Base-by-base conservation (phyloP, 2,888 invertebrate genomes). In the Eupsilia transversa region DNA sequence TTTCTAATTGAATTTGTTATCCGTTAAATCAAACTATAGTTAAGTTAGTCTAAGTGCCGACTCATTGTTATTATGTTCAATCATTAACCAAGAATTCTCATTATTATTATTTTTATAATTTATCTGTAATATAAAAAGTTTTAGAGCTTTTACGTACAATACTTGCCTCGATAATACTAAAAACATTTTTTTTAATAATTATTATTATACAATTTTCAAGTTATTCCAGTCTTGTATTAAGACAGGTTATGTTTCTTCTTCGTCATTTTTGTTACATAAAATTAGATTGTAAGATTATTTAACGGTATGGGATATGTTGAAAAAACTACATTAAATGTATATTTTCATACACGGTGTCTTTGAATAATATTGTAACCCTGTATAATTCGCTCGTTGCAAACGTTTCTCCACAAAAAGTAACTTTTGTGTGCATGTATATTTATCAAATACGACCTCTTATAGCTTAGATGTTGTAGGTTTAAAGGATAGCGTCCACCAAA, bases 311-410 rank as follows among this genome's bases (percentile, higher is more conserved):
- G 90, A 74, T 86, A 89, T 88, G 86, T 85, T 86, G 86, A 76
- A 84, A 86, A 87, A 84, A 74, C 77, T 79, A 79, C 74, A 89
- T 85, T 90, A 91, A 89, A 89, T 86, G 81, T 87, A 83, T 90
- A 89, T 89, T 90, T 88, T 88, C 78, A 69, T 85, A 87, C 38
- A 74, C 65, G 27, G 69, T 41, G 38, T 65, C 74, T 80, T 83
- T 68, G 0, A 77, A 79, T 74, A 46, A 27, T 73, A 49, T 49
- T 61, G 14, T 49, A 35, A 35, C 23, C 76, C 41, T 64, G 7
- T 46, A 4, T 43, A 14, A n/a, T 63, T 43, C 20, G 12, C 4
- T 20, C 33, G 27, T 61, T 27, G 10, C 6, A 41, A 41, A 20
- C 27, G 20, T 27, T 41, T 20, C 12, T 41, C 61, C 20, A 6